Percentiles rank a stretch among this genome's conserved stretches.
phyloP scores from a whole-genome alignment of 2,888 invertebrate genomes.

The Tricholauxania praeusta region DNA sequence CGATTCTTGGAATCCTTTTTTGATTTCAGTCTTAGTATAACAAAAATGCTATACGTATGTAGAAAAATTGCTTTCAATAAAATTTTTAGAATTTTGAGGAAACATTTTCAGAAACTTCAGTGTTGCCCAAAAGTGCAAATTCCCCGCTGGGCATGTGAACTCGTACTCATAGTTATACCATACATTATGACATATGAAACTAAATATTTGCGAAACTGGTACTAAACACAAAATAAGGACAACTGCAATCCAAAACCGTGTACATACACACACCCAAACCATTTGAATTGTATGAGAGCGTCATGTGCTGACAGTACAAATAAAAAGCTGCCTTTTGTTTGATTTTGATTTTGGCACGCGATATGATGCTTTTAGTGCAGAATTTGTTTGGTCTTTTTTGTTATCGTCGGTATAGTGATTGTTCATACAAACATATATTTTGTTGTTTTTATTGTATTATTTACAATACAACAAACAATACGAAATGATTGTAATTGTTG shows the following conservation, averaged over 20 bases:
- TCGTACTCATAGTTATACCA: too few relatives aligned
- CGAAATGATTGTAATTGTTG: conserved; percentile 44
- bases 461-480: conserved; percentile 12
- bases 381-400: conserved; percentile 39
- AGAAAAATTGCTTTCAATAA: too few relatives aligned
- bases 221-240: background rate
- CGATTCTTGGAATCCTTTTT: too few relatives aligned
- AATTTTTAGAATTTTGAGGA: too few relatives aligned
- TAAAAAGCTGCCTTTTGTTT: conserved; percentile 27
- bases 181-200: conserved; percentile 17
- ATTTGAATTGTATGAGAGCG: too few relatives aligned
- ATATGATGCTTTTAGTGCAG: conserved; percentile 57
- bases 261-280: too few relatives aligned
- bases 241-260: background rate
- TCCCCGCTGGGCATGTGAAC: too few relatives aligned
- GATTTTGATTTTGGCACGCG: conserved; percentile 57
- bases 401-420: conserved; percentile 41
- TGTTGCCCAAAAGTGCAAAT: background rate
- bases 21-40: too few relatives aligned
- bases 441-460: conserved; percentile 12
- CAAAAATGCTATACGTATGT: too few relatives aligned
- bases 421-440: background rate
- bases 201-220: conserved; percentile 20
- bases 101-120: background rate
- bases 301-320: conserved; percentile 22